Conservation (phyloP, 2,888 invertebrate species). For the Cheilosia urbana region DNA sequence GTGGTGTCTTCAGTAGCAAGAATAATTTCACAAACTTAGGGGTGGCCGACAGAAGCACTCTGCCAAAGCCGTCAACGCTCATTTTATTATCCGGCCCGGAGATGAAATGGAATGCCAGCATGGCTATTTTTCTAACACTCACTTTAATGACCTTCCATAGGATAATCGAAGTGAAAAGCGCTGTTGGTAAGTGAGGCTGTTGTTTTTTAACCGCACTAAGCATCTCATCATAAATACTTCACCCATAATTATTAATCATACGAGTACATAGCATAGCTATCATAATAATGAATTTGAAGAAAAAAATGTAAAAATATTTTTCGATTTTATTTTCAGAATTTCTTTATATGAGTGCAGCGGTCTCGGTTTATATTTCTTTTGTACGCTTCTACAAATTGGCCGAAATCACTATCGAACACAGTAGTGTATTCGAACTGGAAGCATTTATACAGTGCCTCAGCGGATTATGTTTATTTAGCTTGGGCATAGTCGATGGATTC, state of each 20-base stretch:
- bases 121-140: conserved; percentile 80
- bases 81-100: conserved; percentile 77
- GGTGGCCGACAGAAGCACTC: conserved; percentile 8
- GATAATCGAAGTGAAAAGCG: conserved; percentile 81
- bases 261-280: not conserved
- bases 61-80: conserved; percentile 37
- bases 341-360: conserved; percentile 79
- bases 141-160: conserved; percentile 82
- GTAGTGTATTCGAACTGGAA: conserved; percentile 79
- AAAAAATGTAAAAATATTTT: not conserved
- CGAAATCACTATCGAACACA: conserved; percentile 79
- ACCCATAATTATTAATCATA: not conserved
- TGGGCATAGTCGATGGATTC: conserved; percentile 80
- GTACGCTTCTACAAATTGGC: conserved; percentile 80
- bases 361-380: conserved; percentile 78
- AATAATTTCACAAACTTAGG: conserved; percentile 37
- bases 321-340: conserved; percentile 78
- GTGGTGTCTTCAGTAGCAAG: conserved; percentile 44
- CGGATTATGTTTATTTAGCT: conserved; percentile 76
- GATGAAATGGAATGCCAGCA: conserved; percentile 80
- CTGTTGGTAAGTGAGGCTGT: conserved; percentile 79
- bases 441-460: conserved; percentile 77
- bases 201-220: not conserved
- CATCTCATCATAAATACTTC: too few species aligned
- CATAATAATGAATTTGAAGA: conserved; percentile 2